phyloP scores from a whole-genome alignment of 2,888 invertebrate species.

The Aporophyla nigra region DNA sequence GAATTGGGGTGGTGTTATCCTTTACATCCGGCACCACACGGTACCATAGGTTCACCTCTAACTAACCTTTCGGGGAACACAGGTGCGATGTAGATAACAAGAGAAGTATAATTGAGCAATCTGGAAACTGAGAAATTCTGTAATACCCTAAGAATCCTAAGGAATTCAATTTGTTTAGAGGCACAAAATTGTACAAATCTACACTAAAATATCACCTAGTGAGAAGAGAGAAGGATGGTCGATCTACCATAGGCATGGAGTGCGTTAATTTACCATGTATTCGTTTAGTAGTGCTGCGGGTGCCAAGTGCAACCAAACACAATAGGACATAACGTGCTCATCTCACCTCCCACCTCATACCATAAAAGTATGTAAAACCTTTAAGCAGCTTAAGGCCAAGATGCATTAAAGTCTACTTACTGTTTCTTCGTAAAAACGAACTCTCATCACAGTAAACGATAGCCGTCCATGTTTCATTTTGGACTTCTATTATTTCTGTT shows the following conservation, averaged over 20 bases:
- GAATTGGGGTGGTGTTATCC: too few species aligned
- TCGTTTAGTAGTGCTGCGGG: neutral
- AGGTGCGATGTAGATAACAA: neutral
- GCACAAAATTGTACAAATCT: neutral
- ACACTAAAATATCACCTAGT: neutral
- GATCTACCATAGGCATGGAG: neutral
- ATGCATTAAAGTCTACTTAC: neutral
- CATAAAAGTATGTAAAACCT: neutral
- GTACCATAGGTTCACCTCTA: too few species aligned
- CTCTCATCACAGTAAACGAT: neutral
- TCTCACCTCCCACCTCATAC: neutral
- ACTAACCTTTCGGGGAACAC: too few species aligned
- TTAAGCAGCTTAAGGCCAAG: too few species aligned
- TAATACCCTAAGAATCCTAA: neutral
- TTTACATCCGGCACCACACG: too few species aligned
- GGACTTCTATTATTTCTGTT: slow-evolving; percentile 32
- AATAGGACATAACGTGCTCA: neutral
- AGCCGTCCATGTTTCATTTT: neutral
- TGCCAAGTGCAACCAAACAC: neutral
- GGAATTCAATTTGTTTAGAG: too few species aligned
- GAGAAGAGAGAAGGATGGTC: neutral
- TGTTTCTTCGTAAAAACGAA: neutral
- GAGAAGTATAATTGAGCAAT: too few species aligned
- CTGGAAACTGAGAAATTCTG: neutral
- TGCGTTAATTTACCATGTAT: neutral